These are phyloP conservation scores for Plodia interpunctella DNA, from an alignment of 1,140 invertebrate genomes.

Conservation along the genomic window DNA sequence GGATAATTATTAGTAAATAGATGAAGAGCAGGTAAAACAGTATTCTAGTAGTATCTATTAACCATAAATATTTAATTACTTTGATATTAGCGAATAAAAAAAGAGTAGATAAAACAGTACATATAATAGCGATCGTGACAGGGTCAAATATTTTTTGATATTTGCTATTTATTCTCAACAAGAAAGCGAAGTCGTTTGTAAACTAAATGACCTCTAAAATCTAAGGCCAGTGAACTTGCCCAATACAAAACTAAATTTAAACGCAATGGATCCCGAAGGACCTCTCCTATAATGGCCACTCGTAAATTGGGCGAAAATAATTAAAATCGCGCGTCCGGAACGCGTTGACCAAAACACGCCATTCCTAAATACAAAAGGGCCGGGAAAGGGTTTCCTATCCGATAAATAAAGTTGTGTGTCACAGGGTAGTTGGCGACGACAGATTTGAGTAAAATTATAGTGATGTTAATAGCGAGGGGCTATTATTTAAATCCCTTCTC, in stretches of 20 bases:
- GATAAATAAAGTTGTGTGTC: slow-evolving; percentile 54
- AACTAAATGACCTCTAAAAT: too few relatives aligned
- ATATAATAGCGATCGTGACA: too few relatives aligned
- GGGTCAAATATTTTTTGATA: too few relatives aligned
- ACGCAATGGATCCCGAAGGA: slow-evolving; percentile 66
- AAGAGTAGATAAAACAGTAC: too few relatives aligned
- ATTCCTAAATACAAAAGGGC: slow-evolving; percentile 39
- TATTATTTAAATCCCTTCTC: too few relatives aligned
- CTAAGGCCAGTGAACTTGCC: slow-evolving; percentile 23
- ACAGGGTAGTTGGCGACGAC: not conserved
- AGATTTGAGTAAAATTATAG: slow-evolving; percentile 3
- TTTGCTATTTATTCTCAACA: too few relatives aligned
- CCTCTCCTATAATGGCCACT: slow-evolving; percentile 68
- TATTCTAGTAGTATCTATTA: too few relatives aligned
- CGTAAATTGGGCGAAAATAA: slow-evolving; percentile 76
- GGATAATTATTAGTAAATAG: too few relatives aligned
- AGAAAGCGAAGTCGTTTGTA: too few relatives aligned
- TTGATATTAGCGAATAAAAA: too few relatives aligned
- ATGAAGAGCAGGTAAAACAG: too few relatives aligned
- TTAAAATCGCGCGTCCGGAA: slow-evolving; percentile 68
- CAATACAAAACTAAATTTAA: slow-evolving; percentile 13
- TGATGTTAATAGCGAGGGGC: not conserved
- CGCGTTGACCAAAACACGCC: slow-evolving; percentile 66
- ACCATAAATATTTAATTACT: too few relatives aligned
- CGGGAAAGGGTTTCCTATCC: slow-evolving; percentile 57